These are phyloP conservation scores for Actenoides hombroni DNA, from an alignment of 2,113 vertebrate species.

Conservation along the genomic window DNA sequence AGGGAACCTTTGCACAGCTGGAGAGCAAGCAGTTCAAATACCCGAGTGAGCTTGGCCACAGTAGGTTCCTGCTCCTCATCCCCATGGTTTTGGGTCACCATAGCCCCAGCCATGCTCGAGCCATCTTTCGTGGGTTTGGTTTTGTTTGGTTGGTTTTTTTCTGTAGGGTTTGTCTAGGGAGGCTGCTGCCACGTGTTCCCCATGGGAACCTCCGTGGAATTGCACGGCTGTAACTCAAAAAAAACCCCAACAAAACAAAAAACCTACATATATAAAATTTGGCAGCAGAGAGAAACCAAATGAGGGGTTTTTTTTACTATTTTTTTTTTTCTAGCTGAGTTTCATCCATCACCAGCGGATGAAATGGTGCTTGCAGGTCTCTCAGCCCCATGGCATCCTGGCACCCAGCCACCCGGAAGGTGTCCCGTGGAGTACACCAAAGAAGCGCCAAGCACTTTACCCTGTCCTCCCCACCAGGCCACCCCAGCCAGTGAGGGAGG, in stretches of 20 bases:
- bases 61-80: background rate
- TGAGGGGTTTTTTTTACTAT: background rate
- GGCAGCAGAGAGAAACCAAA: background rate
- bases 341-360: background rate
- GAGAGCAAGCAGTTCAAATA: background rate
- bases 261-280: fast-evolving
- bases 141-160: background rate
- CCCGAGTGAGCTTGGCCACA: background rate
- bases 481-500: background rate
- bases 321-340: background rate
- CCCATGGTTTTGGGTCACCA: background rate
- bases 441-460: constrained; percentile 60
- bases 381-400: background rate
- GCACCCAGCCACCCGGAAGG: background rate
- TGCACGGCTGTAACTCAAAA: background rate
- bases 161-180: background rate
- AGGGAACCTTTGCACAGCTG: background rate
- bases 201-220: background rate
- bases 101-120: background rate
- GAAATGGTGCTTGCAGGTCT: background rate
- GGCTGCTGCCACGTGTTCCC: background rate
- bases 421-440: constrained; percentile 54
- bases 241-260: background rate
- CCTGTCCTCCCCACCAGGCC: background rate
- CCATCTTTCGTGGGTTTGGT: background rate